Conservation (phyloP, 2,888 invertebrate species). For the Lymantria dispar region DNA sequence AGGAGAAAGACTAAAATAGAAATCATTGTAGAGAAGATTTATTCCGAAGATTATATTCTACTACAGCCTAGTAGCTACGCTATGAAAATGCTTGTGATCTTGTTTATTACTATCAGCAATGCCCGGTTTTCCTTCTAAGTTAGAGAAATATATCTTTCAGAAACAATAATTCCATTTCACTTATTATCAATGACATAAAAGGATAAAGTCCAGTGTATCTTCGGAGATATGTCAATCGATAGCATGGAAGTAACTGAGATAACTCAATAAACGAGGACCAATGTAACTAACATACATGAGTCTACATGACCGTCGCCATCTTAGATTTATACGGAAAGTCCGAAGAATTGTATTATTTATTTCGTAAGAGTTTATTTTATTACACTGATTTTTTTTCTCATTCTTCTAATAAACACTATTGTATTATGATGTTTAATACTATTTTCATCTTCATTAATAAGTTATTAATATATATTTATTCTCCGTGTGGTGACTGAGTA, state of each 20-base stretch:
- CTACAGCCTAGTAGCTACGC: no score
- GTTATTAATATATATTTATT: not conserved
- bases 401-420: not conserved
- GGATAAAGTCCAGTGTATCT: conserved; percentile 22
- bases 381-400: not conserved
- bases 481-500: no score
- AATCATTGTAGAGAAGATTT: no score
- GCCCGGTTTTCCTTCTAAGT: conserved; percentile 1
- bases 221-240: conserved; percentile 28
- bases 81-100: not conserved
- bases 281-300: conserved; percentile 20
- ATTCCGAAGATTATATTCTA: no score
- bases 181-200: conserved; percentile 26
- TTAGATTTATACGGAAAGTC: conserved; percentile 21
- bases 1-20: no score
- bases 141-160: conserved; percentile 17
- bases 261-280: conserved; percentile 47
- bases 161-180: conserved; percentile 24
- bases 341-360: not conserved
- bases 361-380: not conserved
- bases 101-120: not conserved
- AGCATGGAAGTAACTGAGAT: conserved; percentile 33
- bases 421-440: not conserved
- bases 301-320: conserved; percentile 39
- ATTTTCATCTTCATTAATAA: not conserved